Conservation (phyloP, 2,113 vertebrate species). For the Mystacornis crossleyi region DNA sequence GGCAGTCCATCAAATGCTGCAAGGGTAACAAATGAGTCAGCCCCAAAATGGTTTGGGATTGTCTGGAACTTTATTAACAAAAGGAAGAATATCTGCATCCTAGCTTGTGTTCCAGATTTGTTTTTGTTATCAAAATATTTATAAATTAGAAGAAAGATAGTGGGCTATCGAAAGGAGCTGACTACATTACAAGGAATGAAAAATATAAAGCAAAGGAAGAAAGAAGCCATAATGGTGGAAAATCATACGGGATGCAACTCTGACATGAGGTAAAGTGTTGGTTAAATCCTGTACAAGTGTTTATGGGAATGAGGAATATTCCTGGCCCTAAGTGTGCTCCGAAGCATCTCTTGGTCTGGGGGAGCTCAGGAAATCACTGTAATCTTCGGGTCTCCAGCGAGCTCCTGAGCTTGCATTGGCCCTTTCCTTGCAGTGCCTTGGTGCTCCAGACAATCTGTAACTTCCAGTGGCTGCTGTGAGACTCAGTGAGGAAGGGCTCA, state of each 20-base stretch:
- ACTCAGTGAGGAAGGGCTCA: not conserved
- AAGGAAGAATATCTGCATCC: not conserved
- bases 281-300: not conserved
- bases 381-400: not conserved
- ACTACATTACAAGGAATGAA: not conserved
- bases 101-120: not conserved
- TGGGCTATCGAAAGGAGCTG: not conserved
- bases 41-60: not conserved
- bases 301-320: not conserved
- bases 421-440: not conserved
- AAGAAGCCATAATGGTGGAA: not conserved
- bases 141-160: not conserved
- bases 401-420: not conserved
- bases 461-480: not conserved
- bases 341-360: not conserved
- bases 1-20: not conserved
- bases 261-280: not conserved
- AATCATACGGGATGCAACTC: not conserved
- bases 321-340: not conserved
- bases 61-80: not conserved
- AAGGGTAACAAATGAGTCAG: not conserved
- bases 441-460: not conserved
- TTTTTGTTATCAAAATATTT: not conserved
- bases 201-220: not conserved
- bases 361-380: not conserved